Base-by-base conservation (phyloP, 2,113 vertebrate species). In the Ovis aries region DNA sequence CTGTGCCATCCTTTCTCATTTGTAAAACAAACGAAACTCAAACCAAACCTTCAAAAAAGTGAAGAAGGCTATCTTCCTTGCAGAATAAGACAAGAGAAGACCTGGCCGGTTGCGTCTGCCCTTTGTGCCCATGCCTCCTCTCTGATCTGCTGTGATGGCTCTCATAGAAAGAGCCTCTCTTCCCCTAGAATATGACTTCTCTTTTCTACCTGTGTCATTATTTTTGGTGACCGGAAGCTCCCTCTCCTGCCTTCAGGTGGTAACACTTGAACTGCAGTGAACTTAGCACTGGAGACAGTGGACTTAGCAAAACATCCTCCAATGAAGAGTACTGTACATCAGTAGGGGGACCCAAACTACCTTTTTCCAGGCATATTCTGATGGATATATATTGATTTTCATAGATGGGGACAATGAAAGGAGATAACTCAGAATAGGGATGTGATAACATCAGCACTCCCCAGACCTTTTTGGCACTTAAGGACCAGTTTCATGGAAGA, bases 11-110 rank as follows among this genome's bases (percentile, higher is more conserved):
- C 50, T 97, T 97, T 97, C 53, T 96, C 55, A 97, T 98, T 90
- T 96, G 95, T 98, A 95, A 96, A 96, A 92, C 93, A 77, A 98
- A 77, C 52, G 87, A 95, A 98, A 97, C 98, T 98, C 97, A 97
- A 97, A 97, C 94, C 98, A 97, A 98, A 97, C 97, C 97, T 96
- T 98, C 97, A 93, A 97, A 97, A 98, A 94, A 97, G 97, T 92
- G 94, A 97, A 86, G 97, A 93, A 90, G 92, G 95, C 74, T 45
- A 43, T 97, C 93, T 97, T 97, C 91, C 97, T 96, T 98, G 96
- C 95, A 60, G 97, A 97, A 55, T 94, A 53, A 98, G 95, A 84
- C 95, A 97, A 95, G 98, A 93, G 96, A 96, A 98, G 97, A 95
- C 93, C 91, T 88, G 74, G 88, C 94, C 82, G 62, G 90, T 91